A percentile compares a stretch with the other conserved stretches of the same genome.
phyloP scores from a whole-genome alignment of 2,113 vertebrate species.

The Microcebus lehilahytsara region DNA sequence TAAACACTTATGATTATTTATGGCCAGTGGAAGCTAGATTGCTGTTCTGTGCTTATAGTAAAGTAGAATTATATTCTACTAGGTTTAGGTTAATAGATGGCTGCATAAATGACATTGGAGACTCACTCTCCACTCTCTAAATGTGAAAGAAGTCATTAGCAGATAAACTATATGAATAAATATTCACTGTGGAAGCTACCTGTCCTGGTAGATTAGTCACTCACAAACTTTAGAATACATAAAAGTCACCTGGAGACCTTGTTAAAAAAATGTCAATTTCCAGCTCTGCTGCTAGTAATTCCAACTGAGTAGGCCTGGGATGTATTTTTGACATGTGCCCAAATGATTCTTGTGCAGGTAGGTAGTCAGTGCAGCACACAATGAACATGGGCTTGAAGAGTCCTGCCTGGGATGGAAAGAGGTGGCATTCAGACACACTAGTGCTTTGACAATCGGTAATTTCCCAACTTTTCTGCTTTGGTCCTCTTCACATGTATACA shows the following conservation, averaged over 20 bases:
- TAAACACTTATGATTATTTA: not conserved
- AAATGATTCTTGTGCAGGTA: not conserved
- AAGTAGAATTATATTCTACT: not conserved
- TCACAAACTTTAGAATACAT: slow-evolving; percentile 28
- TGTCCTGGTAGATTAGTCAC: not conserved
- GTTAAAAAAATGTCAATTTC: slow-evolving; percentile 34
- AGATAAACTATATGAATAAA: slow-evolving; percentile 33
- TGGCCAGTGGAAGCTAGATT: not conserved
- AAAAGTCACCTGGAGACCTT: slow-evolving; percentile 2
- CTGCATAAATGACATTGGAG: not conserved
- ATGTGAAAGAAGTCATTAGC: slow-evolving; percentile 31
- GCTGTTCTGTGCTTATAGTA: not conserved
- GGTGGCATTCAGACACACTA: rapidly evolving
- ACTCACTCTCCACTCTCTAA: not conserved
- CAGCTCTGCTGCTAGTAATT: not conserved
- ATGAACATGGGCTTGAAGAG: not conserved
- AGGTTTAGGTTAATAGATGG: not conserved
- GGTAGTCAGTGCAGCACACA: not conserved
- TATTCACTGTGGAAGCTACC: not conserved
- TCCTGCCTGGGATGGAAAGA: not conserved
- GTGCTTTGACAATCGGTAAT: not conserved
- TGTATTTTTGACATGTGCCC: not conserved
- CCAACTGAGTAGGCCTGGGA: not conserved
- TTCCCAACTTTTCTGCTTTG: not conserved
- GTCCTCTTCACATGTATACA: not conserved